These are phyloP conservation scores for Aphelenchoides bicaudatus DNA, from an alignment of 2,888 invertebrate species.

Conservation along the genomic window DNA sequence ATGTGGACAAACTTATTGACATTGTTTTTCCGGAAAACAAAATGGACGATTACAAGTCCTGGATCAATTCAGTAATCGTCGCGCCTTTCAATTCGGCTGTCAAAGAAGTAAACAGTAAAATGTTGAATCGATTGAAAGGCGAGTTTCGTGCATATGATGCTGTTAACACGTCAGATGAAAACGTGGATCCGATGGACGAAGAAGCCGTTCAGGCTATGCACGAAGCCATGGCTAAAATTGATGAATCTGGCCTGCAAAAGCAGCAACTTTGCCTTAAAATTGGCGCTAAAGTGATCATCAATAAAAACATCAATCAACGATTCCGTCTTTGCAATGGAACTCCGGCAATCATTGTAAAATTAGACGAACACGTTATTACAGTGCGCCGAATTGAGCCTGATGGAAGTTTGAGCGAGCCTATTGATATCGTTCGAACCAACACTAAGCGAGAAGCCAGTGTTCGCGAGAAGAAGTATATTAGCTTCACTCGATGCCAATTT, in stretches of 20 bases:
- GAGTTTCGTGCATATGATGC: neutral
- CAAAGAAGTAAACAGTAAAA: neutral
- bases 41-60: neutral
- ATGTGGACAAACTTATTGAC: neutral
- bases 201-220: neutral
- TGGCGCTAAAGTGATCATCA: slow-evolving; percentile 27
- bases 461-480: slow-evolving; percentile 28
- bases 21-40: neutral
- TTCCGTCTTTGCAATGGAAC: slow-evolving; percentile 38
- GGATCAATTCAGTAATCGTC: slow-evolving; percentile 4
- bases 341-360: slow-evolving; percentile 20
- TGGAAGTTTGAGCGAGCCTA: slow-evolving; percentile 18
- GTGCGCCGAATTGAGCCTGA: slow-evolving; percentile 21
- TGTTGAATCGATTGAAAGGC: neutral
- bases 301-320: slow-evolving; percentile 33
- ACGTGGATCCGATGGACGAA: slow-evolving; percentile 2
- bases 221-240: neutral
- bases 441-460: slow-evolving; percentile 59
- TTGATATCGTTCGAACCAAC: slow-evolving; percentile 34
- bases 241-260: neutral
- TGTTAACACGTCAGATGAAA: too few species aligned
- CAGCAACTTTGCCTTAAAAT: slow-evolving; percentile 11
- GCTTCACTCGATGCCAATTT: slow-evolving; percentile 8
- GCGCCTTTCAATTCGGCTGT: neutral
- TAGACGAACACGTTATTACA: slow-evolving; percentile 22